Evolutionary conservation across 1,140 invertebrate species (phyloP).

Genomic region (Brachionus rotundiformis): DNA sequence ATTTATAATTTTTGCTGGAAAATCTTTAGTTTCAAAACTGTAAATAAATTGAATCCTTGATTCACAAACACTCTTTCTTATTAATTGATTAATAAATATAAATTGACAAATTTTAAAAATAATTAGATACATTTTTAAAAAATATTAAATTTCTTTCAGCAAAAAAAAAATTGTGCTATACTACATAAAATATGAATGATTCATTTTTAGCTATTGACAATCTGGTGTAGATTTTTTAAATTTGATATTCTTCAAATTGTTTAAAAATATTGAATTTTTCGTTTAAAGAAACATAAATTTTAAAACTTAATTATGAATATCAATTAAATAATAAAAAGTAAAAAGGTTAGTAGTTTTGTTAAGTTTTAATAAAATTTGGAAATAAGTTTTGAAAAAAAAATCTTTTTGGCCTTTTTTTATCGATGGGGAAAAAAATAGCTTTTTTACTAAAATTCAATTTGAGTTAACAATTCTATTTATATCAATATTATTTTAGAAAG

Average conservation of each 20-base stretch:
- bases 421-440: too few species aligned
- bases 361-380: not conserved
- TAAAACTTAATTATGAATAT: not conserved
- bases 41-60: too few species aligned
- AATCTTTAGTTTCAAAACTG: too few species aligned
- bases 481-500: too few species aligned
- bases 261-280: not conserved
- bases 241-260: not conserved
- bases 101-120: not conserved
- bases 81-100: not conserved
- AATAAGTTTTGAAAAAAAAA: not conserved
- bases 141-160: too few species aligned
- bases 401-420: too few species aligned
- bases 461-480: too few species aligned
- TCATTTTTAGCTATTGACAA: not conserved
- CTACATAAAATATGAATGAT: not conserved
- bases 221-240: not conserved
- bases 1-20: not conserved
- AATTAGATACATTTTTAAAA: not conserved
- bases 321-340: too few species aligned
- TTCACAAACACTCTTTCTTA: not conserved
- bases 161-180: not conserved
- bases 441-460: too few species aligned
- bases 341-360: not conserved
- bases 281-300: not conserved